Base-by-base conservation (phyloP, 2,113 vertebrate species). In the Ceuthmochares aereus region DNA sequence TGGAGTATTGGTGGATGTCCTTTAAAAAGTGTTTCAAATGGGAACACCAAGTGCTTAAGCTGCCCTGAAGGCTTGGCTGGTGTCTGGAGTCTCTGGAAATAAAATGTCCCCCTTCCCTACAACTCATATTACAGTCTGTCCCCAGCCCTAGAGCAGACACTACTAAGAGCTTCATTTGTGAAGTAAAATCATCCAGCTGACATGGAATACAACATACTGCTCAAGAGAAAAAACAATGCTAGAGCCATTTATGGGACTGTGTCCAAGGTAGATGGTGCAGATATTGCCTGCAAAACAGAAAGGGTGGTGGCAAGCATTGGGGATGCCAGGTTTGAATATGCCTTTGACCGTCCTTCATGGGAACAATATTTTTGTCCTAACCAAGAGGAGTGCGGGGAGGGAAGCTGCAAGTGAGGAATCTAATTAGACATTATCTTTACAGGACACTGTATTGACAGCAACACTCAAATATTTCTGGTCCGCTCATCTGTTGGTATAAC, bases 351-450 rank as follows among this genome's bases (percentile, higher is more conserved):
- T 83, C 9, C 36, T 85, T 34, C 51, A 32, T 4, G 6, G 27
- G 26, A 95, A 21, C 27, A 47, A 12, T 76, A 37, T 63, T 93
- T 74, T 93, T 59, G 23, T 84, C 34, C 43, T 60, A 47, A 63
- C 1, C 7, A 90, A 63, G 27, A 56, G 49, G 34, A 63, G n/a
- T 67, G 15, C 26, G 42, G 22, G 21, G 58, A 77, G 6, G 20
- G 30, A 32, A 91, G 25, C 40, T 80, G 43, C 60, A 77, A 73
- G 19, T 52, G 34, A 69, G 49, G 80, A 84, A 91, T 90, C 87
- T 86, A 67, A 83, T 94, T 77, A 95, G 72, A 26, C 67, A 32
- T 85, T 95, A 95, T 94, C 84, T 82, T 84, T 76, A 56, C 37
- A 94, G 82, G 63, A 12, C 59, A 36, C 18, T 84, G 68, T 88